Percentiles rank a stretch among this genome's conserved stretches.
Conservation (phyloP, 2,113 vertebrate species). For the Channa maculata region DNA sequence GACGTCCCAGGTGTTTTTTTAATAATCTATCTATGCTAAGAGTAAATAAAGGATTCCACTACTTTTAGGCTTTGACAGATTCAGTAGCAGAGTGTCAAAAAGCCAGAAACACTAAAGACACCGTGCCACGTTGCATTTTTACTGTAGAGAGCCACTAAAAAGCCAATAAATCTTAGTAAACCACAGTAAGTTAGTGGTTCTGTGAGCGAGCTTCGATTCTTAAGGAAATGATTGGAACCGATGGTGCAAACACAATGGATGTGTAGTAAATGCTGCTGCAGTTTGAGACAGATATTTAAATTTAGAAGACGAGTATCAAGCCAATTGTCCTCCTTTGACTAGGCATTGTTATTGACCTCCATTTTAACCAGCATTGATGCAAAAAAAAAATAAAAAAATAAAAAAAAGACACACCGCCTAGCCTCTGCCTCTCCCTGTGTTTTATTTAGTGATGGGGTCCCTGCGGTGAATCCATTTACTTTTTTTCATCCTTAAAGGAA, state of each 20-base stretch:
- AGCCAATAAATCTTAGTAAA: constrained; percentile 8
- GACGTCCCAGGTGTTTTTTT: no score
- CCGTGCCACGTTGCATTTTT: background rate
- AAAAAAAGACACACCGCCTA: background rate
- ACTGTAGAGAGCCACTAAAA: constrained; percentile 5
- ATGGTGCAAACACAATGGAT: background rate
- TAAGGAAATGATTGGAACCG: background rate
- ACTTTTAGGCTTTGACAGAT: constrained; percentile 8
- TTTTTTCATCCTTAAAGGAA: constrained; percentile 33
- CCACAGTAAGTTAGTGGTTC: background rate
- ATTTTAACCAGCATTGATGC: constrained; percentile 11
- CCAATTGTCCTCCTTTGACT: background rate
- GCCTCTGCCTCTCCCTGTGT: background rate
- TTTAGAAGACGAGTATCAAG: background rate
- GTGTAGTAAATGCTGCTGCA: background rate
- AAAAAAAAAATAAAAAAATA: constrained; percentile 1
- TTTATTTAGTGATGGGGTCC: background rate
- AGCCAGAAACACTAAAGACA: constrained; percentile 14
- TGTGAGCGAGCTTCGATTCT: background rate
- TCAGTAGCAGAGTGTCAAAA: constrained; percentile 8
- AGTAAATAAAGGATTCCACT: constrained; percentile 2
- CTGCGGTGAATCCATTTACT: constrained; percentile 21
- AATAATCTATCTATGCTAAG: no score
- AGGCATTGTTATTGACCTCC: background rate
- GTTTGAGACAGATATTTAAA: constrained; percentile 1